A percentile compares a stretch with the other conserved stretches of the same genome.
These are phyloP conservation scores for Schizopygopsis pylzovi DNA, from an alignment of 2,797 vertebrate genomes.

Conservation along the genomic window DNA sequence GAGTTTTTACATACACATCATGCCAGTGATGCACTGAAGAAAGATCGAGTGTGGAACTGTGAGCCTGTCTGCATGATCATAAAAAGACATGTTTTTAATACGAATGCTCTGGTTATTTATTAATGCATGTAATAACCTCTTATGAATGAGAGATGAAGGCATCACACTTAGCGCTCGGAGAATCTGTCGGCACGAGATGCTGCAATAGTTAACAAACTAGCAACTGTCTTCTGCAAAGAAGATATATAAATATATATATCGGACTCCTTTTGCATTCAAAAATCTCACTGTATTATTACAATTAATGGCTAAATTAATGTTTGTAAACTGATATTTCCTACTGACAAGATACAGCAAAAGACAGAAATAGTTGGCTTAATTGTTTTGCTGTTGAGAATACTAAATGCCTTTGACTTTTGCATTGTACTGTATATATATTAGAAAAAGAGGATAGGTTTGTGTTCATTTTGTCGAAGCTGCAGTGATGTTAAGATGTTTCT, in stretches of 20 bases:
- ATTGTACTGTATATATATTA: too few species aligned
- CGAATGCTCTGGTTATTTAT: conserved; percentile 36
- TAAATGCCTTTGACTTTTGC: too few species aligned
- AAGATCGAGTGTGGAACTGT: not conserved
- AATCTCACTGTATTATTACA: too few species aligned
- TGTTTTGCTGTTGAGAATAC: too few species aligned
- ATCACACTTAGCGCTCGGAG: not conserved
- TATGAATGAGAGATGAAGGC: conserved; percentile 12
- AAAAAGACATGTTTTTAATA: conserved; percentile 19
- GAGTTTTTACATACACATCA: not conserved
- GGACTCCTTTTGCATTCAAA: too few species aligned
- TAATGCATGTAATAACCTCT: conserved; percentile 4
- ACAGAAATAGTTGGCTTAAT: too few species aligned
- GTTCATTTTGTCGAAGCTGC: not conserved
- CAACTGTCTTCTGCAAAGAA: not conserved
- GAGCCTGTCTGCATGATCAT: not conserved
- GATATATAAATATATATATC: too few species aligned
- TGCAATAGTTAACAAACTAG: conserved; percentile 5
- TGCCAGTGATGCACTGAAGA: not conserved
- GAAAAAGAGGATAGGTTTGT: not conserved
- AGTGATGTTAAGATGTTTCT: not conserved
- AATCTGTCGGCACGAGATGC: not conserved
- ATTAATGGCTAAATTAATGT: too few species aligned
- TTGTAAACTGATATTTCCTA: too few species aligned
- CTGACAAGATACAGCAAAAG: too few species aligned